Percentiles rank a stretch among this genome's conserved stretches.
phyloP scores from a whole-genome alignment of 2,797 vertebrate species.

The Helicolenus hilgendorfi region DNA sequence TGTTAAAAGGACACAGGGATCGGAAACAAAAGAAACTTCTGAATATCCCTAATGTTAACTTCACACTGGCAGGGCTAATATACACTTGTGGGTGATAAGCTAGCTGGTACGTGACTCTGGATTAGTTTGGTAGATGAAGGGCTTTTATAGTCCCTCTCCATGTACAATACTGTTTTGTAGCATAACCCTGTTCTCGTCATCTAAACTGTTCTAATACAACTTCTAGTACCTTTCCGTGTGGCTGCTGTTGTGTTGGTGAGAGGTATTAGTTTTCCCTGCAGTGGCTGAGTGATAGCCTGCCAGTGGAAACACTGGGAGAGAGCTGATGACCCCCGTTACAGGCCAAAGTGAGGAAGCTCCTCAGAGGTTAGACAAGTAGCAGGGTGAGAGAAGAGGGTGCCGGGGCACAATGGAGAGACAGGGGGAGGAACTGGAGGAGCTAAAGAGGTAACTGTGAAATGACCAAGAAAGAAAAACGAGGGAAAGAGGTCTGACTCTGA shows the following conservation, averaged over 20 bases:
- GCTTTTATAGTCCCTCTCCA: slow-evolving; percentile 38
- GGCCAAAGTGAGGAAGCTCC: slow-evolving; percentile 48
- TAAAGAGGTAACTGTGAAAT: slow-evolving; percentile 22
- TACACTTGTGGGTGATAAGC: slow-evolving; percentile 30
- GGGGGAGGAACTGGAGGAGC: neutral
- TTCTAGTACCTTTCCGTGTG: neutral
- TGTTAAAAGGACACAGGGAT: neutral
- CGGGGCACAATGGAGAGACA: slow-evolving; percentile 15
- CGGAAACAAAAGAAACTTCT: neutral
- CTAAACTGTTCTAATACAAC: slow-evolving; percentile 28
- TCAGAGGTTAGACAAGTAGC: slow-evolving; percentile 45
- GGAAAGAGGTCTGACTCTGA: slow-evolving; percentile 8
- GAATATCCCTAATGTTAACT: neutral
- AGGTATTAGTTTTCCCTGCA: slow-evolving; percentile 11
- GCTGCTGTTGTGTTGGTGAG: slow-evolving; percentile 21
- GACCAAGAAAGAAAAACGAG: slow-evolving; percentile 28
- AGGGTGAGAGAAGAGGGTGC: slow-evolving; percentile 21
- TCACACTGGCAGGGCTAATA: neutral
- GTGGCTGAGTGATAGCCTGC: slow-evolving; percentile 64
- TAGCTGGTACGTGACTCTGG: slow-evolving; percentile 35
- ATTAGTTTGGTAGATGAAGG: slow-evolving; percentile 28
- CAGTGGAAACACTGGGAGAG: slow-evolving; percentile 34
- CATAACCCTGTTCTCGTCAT: slow-evolving; percentile 25
- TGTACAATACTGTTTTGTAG: slow-evolving; percentile 29
- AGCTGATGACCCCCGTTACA: slow-evolving; percentile 59